phyloP scores from a whole-genome alignment of 2,113 vertebrate genomes.

The Siniperca knerii region DNA sequence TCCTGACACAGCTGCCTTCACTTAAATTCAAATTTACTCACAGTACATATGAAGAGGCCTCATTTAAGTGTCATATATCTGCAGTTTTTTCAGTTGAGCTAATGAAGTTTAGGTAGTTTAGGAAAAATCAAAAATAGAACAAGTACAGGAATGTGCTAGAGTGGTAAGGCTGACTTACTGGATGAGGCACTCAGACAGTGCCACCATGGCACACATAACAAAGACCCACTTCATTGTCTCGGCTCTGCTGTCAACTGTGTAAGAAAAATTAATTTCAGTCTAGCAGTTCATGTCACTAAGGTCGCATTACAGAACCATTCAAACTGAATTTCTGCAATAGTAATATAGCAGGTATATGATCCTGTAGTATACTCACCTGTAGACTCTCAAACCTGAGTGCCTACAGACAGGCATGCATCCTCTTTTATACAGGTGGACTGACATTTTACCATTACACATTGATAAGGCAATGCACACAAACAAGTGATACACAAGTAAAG shows the following conservation, averaged over 20 bases:
- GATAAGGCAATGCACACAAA: constrained; percentile 38
- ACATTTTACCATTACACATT: neutral
- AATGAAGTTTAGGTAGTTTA: neutral
- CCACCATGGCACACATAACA: constrained; percentile 65
- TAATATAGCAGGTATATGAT: neutral
- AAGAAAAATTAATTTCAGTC: neutral
- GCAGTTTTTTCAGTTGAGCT: neutral
- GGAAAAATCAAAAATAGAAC: neutral
- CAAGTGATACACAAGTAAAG: constrained; percentile 32
- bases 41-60: neutral
- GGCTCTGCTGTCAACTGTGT: constrained; percentile 19
- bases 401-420: neutral
- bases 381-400: constrained; percentile 8
- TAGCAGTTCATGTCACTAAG: neutral
- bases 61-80: neutral
- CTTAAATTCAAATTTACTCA: neutral
- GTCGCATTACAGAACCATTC: neutral
- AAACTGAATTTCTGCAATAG: neutral
- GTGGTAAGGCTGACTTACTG: constrained; percentile 52
- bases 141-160: neutral
- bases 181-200: constrained; percentile 66
- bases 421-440: constrained; percentile 62
- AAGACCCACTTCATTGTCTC: constrained; percentile 68
- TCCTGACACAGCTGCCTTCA: neutral
- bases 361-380: constrained; percentile 6